These are phyloP conservation scores for Elephantulus edwardii DNA, from an alignment of 2,113 vertebrate species.

Conservation along the genomic window DNA sequence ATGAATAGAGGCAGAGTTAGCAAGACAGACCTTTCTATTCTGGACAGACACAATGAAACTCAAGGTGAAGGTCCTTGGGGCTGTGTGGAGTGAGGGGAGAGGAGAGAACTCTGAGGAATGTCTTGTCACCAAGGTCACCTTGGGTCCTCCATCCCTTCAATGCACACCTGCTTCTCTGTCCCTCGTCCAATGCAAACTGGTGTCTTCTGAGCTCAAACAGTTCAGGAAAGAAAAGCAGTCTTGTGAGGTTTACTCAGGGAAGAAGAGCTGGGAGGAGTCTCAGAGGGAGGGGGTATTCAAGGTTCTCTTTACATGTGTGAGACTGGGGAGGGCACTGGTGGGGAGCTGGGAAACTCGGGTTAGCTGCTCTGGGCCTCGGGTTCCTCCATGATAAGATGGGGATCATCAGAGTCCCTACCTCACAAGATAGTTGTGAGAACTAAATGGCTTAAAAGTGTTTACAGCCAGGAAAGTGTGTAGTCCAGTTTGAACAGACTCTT, in stretches of 20 bases:
- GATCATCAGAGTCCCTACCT: background rate
- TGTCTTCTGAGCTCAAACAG: background rate
- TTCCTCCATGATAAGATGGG: background rate
- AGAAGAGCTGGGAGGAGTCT: background rate
- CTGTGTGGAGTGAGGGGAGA: background rate
- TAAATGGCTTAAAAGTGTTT: background rate
- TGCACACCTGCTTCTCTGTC: background rate
- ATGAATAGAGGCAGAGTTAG: constrained; percentile 20
- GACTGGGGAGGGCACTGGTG: background rate
- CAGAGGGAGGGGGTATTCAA: background rate
- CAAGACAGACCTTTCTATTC: background rate
- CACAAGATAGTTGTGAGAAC: background rate
- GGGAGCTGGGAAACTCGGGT: background rate
- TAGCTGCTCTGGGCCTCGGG: background rate
- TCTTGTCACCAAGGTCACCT: background rate
- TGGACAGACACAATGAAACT: constrained; percentile 54
- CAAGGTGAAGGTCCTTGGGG: constrained; percentile 14
- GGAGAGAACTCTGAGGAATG: constrained; percentile 6
- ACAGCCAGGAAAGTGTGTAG: background rate
- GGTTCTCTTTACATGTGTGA: background rate
- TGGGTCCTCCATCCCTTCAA: background rate
- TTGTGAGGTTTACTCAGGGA: background rate
- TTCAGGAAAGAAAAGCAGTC: background rate
- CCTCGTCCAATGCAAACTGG: background rate
- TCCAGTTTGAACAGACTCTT: too few species aligned